Base-by-base conservation (phyloP, 2,888 invertebrate genomes). In the Erebia ligea region DNA sequence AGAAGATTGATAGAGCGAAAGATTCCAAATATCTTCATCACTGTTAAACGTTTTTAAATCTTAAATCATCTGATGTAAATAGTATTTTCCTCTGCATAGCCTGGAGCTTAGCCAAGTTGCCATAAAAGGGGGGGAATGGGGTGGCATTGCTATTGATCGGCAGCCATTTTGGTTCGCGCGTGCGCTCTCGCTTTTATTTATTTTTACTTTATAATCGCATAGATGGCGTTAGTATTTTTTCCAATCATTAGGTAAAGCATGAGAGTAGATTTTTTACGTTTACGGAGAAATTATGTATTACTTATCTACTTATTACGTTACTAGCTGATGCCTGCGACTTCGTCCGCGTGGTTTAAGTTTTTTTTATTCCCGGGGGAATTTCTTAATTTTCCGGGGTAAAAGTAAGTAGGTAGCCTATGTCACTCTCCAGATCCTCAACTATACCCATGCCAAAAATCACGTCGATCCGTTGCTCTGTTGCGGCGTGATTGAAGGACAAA, bases 71-170 rank as follows among this genome's bases (percentile, higher is more conserved):
- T 1, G 57, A 0, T 0, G 65, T 80, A 86, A 73, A 76, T 80
- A 69, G 17, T 74, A 73, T 78, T 85, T 85, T 87, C 8, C 75
- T 70, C 72, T 78, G 75, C 73, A 61, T 71, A 74, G 75, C 75
- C 77, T 74, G 72, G 73, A 77, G 75, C 71, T 73, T 74, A 64
- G 76, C 76, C 79, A 77, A 79, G 76, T 76, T 78, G 70, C 67
- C 67, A 61, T 40, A 73, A 77, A 81, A 81, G 85, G 85, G 88
- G 87, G 85, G 83, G 82, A 80, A 66, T 72, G 80, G 89, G 91
- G 91, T 88, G 91, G 90, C 78, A 80, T 80, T 79, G 75, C 79
- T 92, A 92, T 92, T 88, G 92, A 92, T 92, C 83, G 86, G 82
- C 88, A 80, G 92, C 92, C 92, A 92, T 92, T 89, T 90, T 85